Percentiles rank a stretch among this genome's conserved stretches.
phyloP scores from a whole-genome alignment of 2,888 invertebrate genomes.

The Liodrosophila aerea region DNA sequence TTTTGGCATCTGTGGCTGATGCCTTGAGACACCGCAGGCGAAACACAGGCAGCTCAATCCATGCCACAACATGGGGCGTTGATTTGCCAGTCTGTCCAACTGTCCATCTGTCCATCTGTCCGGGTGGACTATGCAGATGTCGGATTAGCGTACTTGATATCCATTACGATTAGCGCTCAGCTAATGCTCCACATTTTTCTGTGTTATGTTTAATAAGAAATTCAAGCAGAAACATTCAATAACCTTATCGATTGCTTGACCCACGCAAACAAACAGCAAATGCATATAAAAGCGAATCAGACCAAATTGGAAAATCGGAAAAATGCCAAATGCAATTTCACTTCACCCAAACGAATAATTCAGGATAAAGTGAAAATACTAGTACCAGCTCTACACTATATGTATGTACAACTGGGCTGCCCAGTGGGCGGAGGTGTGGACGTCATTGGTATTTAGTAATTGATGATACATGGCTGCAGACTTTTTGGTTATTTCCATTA shows the following conservation, averaged over 20 bases:
- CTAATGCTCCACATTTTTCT: slow-evolving; percentile 6
- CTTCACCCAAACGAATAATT: not conserved
- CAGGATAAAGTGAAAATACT: not conserved
- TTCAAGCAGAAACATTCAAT: slow-evolving; percentile 1
- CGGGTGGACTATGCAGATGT: slow-evolving; percentile 30
- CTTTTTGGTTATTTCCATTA: slow-evolving; percentile 21
- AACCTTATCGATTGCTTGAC: slow-evolving; percentile 41
- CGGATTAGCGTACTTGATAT: slow-evolving; percentile 35
- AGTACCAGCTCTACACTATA: not conserved
- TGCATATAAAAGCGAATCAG: slow-evolving; percentile 28
- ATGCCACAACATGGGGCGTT: slow-evolving; percentile 45
- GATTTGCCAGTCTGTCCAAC: slow-evolving; percentile 8
- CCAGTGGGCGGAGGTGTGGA: slow-evolving; percentile 18
- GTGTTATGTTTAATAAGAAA: no score
- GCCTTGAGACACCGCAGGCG: slow-evolving; percentile 36
- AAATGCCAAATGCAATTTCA: slow-evolving; percentile 40
- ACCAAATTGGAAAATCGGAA: slow-evolving; percentile 30
- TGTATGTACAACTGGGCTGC: not conserved
- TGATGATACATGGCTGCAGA: slow-evolving; percentile 44
- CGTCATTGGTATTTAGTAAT: slow-evolving; percentile 43
- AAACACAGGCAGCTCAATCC: slow-evolving; percentile 43
- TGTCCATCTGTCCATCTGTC: no score
- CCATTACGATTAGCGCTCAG: slow-evolving; percentile 11
- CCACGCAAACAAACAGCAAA: slow-evolving; percentile 5
- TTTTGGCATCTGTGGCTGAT: slow-evolving; percentile 31